phyloP scores from a whole-genome alignment of 2,797 vertebrate genomes.

The Onychomys leucogaster region DNA sequence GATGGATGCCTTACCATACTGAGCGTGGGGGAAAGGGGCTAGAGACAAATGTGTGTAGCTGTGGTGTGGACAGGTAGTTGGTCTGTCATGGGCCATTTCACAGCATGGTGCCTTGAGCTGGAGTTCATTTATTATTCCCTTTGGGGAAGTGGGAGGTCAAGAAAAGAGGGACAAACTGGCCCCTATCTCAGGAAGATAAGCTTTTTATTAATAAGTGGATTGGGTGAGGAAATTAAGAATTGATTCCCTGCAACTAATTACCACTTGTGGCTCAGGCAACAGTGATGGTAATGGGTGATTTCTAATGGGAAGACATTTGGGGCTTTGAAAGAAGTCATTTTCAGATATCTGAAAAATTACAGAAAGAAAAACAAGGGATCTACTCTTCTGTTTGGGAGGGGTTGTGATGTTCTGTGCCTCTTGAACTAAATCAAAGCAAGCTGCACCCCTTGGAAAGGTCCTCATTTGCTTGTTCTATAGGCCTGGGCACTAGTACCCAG shows the following conservation, averaged over 20 bases:
- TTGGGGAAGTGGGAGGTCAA: not conserved
- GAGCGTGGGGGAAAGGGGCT: not conserved
- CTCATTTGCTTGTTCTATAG: not conserved
- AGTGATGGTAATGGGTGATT: not conserved
- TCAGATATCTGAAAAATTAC: slow-evolving; percentile 30
- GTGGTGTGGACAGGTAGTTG: not conserved
- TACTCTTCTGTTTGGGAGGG: not conserved
- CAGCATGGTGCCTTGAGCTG: not conserved
- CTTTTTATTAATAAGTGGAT: slow-evolving; percentile 5
- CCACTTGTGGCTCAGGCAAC: slow-evolving; percentile 44
- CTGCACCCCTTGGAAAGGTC: not conserved
- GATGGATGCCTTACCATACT: slow-evolving; percentile 32
- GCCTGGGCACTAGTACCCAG: not conserved
- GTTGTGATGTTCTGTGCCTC: not conserved
- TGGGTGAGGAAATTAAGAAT: slow-evolving; percentile 56
- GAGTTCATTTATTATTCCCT: slow-evolving; percentile 24
- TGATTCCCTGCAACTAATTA: slow-evolving; percentile 53
- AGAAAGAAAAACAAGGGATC: slow-evolving; percentile 29
- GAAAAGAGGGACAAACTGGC: not conserved
- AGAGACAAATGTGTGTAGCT: not conserved
- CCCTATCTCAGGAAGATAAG: slow-evolving; percentile 57
- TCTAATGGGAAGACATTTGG: not conserved
- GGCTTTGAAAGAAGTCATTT: slow-evolving; percentile 71
- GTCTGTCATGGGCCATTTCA: slow-evolving; percentile 28
- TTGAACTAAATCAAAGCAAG: slow-evolving; percentile 58